Percentiles rank a stretch among this genome's conserved stretches.
Evolutionary conservation across 2,113 vertebrate species (phyloP).

Genomic region (Oryzias curvinotus): DNA sequence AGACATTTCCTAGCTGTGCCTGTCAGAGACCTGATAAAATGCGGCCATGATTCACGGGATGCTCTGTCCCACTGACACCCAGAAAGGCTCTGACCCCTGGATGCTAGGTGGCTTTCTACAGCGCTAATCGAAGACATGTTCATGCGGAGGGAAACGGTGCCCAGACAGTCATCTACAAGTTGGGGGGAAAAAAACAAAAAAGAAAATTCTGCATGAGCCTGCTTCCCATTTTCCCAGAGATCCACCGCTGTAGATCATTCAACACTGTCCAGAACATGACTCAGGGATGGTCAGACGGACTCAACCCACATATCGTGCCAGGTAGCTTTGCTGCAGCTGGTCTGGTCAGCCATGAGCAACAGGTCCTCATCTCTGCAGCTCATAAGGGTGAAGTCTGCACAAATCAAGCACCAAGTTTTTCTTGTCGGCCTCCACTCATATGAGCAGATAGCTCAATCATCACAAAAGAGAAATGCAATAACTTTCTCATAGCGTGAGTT

Average conservation of each 20-base stretch:
- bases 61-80: constrained; percentile 57
- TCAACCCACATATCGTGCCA: constrained; percentile 31
- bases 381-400: constrained; percentile 66
- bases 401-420: constrained; percentile 57
- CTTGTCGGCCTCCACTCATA: constrained; percentile 8
- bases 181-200: no score
- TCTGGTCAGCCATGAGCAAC: constrained; percentile 47
- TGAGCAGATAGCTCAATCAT: constrained; percentile 39
- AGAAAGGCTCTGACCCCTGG: constrained; percentile 62
- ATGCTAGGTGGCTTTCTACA: constrained; percentile 65
- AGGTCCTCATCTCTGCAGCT: constrained; percentile 47
- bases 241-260: constrained; percentile 44
- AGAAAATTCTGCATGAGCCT: constrained; percentile 23
- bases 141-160: constrained; percentile 17
- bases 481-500: constrained; percentile 13
- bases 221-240: constrained; percentile 54
- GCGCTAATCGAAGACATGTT: constrained; percentile 66
- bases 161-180: constrained; percentile 48
- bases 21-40: constrained; percentile 67
- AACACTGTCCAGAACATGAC: constrained; percentile 17
- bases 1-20: constrained; percentile 60
- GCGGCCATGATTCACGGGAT: constrained; percentile 60
- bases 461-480: constrained; percentile 60
- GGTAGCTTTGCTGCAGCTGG: constrained; percentile 37
- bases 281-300: constrained; percentile 44